Evolutionary conservation across 2,888 invertebrate species (phyloP), one percentile per base, ranked within the genome.

Genomic region (Copidosoma aretas): DNA sequence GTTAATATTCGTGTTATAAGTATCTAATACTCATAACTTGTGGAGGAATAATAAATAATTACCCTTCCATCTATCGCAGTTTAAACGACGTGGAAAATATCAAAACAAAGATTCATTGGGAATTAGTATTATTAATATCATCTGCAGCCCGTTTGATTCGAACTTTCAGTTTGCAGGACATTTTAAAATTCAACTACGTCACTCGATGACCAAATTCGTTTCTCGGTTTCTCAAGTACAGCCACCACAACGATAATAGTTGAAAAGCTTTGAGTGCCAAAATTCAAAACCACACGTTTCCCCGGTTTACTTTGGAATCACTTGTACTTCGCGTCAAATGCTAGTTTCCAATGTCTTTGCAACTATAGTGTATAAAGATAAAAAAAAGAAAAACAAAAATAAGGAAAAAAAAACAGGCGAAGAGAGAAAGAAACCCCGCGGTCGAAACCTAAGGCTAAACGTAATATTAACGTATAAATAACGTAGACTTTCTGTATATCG

Each of bases 61-160:
- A 46, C 22, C 19, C 53, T 41, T 53, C 41, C 39, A 53, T 54
- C 22, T 59, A 43, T 46, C 12, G 21, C 12, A 41, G 1, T 60
- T 60, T 32, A 51, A 1, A 15, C 17, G 25, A 41, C 12, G 49
- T 60, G 5, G 25, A 15, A 49, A 24, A 19, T 49, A 51, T 1
- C 24, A n/a, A 51, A 32, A 25, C 21, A 43, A n/a, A 51, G 32
- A 32, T 32, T 17, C 10, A 52, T 63, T 56, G 62, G 46, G 46
- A 54, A 63, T 56, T 63, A 25, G 62, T 46, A 63, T 63, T 63
- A 19, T 46, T 24, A 46, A 32, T 46, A 12, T 41, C 41, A 41
- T 46, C 43, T 46, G 12, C 17, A 14, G 43, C 17, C 8, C 8
- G 32, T 32, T 5, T 32, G 32, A 5, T 3, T 32, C 32, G 8